phyloP scores from a whole-genome alignment of 2,797 vertebrate species.

The Smutsia temminckii region DNA sequence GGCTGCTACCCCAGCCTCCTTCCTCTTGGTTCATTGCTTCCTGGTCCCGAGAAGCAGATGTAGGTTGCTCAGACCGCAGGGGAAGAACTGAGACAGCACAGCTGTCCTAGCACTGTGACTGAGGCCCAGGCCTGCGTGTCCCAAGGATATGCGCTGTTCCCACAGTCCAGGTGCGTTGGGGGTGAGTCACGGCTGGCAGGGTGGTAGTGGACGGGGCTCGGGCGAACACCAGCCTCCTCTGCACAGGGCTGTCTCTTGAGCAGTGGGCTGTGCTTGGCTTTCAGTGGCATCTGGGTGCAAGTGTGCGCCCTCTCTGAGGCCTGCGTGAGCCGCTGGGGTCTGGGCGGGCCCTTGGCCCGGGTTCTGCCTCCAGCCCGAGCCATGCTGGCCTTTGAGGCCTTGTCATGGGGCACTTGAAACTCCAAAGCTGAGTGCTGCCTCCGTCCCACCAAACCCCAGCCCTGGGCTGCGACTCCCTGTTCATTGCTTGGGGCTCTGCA shows the following conservation, averaged over 20 bases:
- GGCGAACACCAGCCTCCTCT: not conserved
- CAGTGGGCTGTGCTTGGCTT: not conserved
- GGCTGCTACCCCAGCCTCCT: not conserved
- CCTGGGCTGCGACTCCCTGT: not conserved
- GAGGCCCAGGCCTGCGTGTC: not conserved
- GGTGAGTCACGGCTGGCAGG: no score
- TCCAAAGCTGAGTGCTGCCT: not conserved
- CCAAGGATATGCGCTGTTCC: no score
- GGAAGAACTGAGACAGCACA: conserved; percentile 1
- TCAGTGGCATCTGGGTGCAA: not conserved
- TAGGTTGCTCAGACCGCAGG: not conserved
- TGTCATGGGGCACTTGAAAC: not conserved
- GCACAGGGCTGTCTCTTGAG: not conserved
- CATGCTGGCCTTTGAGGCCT: not conserved
- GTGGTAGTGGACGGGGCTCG: no score
- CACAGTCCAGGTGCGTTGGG: no score
- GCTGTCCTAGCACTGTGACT: not conserved
- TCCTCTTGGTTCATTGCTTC: not conserved
- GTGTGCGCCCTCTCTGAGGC: not conserved
- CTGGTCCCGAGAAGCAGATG: not conserved
- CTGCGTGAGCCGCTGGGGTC: not conserved
- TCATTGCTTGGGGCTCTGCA: not conserved
- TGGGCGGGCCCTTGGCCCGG: not conserved
- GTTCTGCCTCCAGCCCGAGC: not conserved
- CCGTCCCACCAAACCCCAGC: not conserved